phyloP scores from a whole-genome alignment of 2,888 invertebrate species.

The Podabrus alpinus region DNA sequence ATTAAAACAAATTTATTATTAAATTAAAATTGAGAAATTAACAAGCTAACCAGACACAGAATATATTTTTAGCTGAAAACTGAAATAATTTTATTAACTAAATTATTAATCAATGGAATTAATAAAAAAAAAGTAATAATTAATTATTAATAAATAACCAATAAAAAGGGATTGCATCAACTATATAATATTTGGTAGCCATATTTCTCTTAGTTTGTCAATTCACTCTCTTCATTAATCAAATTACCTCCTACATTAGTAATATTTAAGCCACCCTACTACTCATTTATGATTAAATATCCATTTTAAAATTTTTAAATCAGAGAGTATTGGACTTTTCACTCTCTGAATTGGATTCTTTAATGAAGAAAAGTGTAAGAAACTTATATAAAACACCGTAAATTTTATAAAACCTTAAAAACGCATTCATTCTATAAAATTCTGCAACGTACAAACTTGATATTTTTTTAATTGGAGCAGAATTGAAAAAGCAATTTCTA shows the following conservation, averaged over 20 bases:
- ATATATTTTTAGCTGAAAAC: too few relatives aligned
- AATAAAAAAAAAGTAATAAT: too few relatives aligned
- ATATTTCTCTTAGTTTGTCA: too few relatives aligned
- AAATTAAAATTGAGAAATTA: too few relatives aligned
- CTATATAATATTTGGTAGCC: too few relatives aligned
- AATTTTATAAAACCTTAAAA: not conserved
- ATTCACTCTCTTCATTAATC: too few relatives aligned
- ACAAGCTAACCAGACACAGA: too few relatives aligned
- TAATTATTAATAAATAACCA: too few relatives aligned
- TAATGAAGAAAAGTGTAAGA: not conserved
- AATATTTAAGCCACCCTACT: not conserved
- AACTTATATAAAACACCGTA: not conserved
- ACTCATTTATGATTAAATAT: not conserved
- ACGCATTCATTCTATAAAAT: conserved; percentile 5
- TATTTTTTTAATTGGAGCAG: conserved; percentile 10
- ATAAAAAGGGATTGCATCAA: too few relatives aligned
- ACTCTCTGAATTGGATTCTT: not conserved
- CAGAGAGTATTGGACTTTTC: not conserved
- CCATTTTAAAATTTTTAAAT: not conserved
- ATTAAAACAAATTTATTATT: too few relatives aligned
- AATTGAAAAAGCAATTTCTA: conserved; percentile 25
- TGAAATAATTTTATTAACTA: too few relatives aligned
- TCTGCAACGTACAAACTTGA: conserved; percentile 10
- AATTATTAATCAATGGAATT: too few relatives aligned
- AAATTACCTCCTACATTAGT: not conserved